Evolutionary conservation across 2,797 vertebrate species (phyloP), one percentile per base, ranked within the genome.

Genomic region (Graptemys geographica): DNA sequence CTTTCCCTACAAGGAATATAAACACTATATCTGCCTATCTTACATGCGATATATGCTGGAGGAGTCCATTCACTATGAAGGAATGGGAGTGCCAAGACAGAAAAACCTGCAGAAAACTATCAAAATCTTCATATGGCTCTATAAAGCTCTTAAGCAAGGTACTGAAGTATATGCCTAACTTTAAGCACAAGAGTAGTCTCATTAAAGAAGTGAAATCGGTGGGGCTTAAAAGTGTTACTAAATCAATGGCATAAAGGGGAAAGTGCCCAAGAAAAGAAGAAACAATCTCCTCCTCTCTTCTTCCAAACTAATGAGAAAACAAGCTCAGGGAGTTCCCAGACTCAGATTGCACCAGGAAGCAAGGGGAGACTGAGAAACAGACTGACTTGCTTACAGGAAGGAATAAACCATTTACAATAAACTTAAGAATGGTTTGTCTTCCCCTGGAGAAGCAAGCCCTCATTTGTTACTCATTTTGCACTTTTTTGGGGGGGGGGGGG

Each of bases 241-340:
- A 79, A 69, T 59, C 84, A 89, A 90, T 79, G 56, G 7, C 1
- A 28, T 87, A 51, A 5, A 57, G 83, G 23, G 27, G 27, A 76
- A 0, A 7, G 4, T 31, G 12, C 28, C 93, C 80, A 57, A 90
- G 41, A 72, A 6, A 85, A 76, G 84, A 13, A 15, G 23, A 92
- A 95, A 93, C 33, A 18, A n/a, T 37, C 65, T 69, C 19, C 65
- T 10, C 55, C 65, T 52, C 2, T 57, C 15, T 89, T 90, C 19
- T 90, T 92, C 69, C 79, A 93, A 79, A 4, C 9, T 87, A 9
- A 5, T 13, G 10, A 27, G 52, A 81, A 74, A 83, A 0, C 5
- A 79, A 85, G 80, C 47, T 85, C 51, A 93, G 21, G 25, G 72
- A 91, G 65, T 51, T 88, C 53, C n/a, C 19, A 92, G 91, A 86